Conservation (phyloP, 2,797 vertebrate species). For the Danio kyathit region DNA sequence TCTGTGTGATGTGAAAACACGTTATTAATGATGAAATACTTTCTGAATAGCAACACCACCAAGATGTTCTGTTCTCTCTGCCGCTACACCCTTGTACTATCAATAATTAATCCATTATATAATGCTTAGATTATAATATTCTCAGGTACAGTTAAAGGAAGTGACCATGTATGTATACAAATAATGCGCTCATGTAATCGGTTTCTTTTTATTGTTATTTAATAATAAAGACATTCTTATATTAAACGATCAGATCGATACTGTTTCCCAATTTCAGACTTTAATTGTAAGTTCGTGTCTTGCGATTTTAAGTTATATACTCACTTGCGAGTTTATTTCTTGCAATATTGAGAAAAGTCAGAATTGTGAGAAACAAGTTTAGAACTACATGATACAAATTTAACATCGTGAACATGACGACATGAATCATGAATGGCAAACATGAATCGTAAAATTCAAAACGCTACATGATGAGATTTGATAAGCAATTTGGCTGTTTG, state of each 20-base stretch:
- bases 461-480: too few species aligned
- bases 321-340: too few species aligned
- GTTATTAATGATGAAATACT: conserved; percentile 8
- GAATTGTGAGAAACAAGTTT: too few species aligned
- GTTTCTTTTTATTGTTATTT: conserved; percentile 39
- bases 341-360: too few species aligned
- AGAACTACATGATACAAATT: too few species aligned
- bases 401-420: too few species aligned
- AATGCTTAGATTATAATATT: conserved; percentile 75
- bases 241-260: conserved; percentile 36
- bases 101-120: conserved; percentile 60
- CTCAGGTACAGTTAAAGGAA: conserved; percentile 80
- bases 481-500: too few species aligned
- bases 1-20: conserved; percentile 20
- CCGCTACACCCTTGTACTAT: conserved; percentile 62
- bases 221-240: conserved; percentile 46
- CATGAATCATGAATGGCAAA: too few species aligned
- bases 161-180: conserved; percentile 51
- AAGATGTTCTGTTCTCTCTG: background rate
- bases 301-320: too few species aligned
- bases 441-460: too few species aligned
- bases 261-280: background rate
- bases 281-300: too few species aligned
- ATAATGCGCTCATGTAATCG: conserved; percentile 27
- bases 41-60: background rate